Percentiles rank a stretch among this genome's conserved stretches.
Evolutionary conservation across 2,888 invertebrate genomes (phyloP).

Genomic region (Leptarthrus brevirostris): DNA sequence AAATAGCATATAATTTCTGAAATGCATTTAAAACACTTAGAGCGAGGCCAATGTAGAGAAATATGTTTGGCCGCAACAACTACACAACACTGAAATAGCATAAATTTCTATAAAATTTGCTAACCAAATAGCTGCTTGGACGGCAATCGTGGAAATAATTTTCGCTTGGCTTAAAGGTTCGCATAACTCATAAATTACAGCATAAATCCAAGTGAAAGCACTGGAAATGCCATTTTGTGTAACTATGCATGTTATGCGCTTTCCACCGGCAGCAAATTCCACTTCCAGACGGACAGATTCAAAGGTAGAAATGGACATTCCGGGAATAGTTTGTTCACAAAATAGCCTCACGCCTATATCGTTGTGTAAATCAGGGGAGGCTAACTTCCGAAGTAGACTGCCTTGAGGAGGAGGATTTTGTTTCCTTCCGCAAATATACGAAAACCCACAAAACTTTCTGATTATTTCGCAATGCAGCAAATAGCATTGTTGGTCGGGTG

Average conservation of each 20-base stretch:
- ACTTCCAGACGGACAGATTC: conserved; percentile 14
- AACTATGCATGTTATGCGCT: conserved; percentile 24
- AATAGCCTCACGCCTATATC: conserved; percentile 29
- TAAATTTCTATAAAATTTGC: conserved; percentile 22
- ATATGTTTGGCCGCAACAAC: too few relatives aligned
- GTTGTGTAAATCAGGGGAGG: conserved; percentile 25
- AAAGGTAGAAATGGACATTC: conserved; percentile 11
- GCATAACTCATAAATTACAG: conserved; percentile 32
- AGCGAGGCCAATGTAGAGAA: background rate
- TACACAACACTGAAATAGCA: background rate
- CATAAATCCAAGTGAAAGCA: conserved; percentile 24
- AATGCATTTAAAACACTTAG: too few relatives aligned
- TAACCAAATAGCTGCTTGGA: conserved; percentile 14
- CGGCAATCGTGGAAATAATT: background rate
- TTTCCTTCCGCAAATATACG: conserved; percentile 30
- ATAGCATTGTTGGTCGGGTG: conserved; percentile 11
- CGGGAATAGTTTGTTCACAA: conserved; percentile 28
- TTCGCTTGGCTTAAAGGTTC: conserved; percentile 17
- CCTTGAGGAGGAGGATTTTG: background rate
- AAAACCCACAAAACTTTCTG: conserved; percentile 32
- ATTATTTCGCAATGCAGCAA: conserved; percentile 39
- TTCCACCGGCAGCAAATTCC: conserved; percentile 16
- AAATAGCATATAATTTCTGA: too few relatives aligned
- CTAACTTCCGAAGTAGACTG: conserved; percentile 11
- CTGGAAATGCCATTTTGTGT: conserved; percentile 30